A percentile compares a stretch with the other conserved stretches of the same genome.
Evolutionary conservation across 2,888 invertebrate genomes (phyloP).

Genomic region (Nemapogon koenigi): DNA sequence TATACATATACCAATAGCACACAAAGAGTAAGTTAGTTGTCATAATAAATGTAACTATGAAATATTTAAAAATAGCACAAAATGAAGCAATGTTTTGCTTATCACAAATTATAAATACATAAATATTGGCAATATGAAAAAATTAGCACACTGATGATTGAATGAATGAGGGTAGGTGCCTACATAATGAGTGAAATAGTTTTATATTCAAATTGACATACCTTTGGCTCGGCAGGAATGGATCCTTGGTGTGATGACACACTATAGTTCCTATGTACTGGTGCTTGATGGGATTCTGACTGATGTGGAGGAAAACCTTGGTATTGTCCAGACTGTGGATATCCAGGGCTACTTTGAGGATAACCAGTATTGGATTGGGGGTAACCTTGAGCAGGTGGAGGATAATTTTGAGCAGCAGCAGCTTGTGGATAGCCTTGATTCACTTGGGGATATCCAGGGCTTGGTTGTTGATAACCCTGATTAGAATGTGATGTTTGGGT

Average conservation of each 20-base stretch:
- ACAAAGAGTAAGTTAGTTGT: background rate
- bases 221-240: constrained; percentile 3
- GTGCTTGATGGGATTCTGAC: constrained; percentile 25
- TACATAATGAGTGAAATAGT: background rate
- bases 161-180: background rate
- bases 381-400: constrained; percentile 22
- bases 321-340: constrained; percentile 26
- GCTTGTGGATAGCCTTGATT: constrained; percentile 14
- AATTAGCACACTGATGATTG: constrained; percentile 1
- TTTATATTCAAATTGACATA: too few relatives aligned
- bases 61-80: background rate
- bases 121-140: background rate
- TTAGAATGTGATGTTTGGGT: constrained; percentile 10
- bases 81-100: constrained; percentile 29
- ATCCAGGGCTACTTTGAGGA: constrained; percentile 20
- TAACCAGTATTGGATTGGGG: constrained; percentile 17
- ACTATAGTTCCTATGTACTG: too few relatives aligned
- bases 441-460: constrained; percentile 17
- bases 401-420: constrained; percentile 23
- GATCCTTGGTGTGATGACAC: constrained; percentile 25
- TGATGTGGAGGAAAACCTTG: constrained; percentile 32
- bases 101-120: constrained; percentile 28
- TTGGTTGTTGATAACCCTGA: constrained; percentile 26
- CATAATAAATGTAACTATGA: constrained; percentile 15
- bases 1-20: too few relatives aligned